A percentile compares a stretch with the other conserved stretches of the same genome.
phyloP scores from a whole-genome alignment of 1,140 invertebrate species.

The Drosophila quadrilineata region DNA sequence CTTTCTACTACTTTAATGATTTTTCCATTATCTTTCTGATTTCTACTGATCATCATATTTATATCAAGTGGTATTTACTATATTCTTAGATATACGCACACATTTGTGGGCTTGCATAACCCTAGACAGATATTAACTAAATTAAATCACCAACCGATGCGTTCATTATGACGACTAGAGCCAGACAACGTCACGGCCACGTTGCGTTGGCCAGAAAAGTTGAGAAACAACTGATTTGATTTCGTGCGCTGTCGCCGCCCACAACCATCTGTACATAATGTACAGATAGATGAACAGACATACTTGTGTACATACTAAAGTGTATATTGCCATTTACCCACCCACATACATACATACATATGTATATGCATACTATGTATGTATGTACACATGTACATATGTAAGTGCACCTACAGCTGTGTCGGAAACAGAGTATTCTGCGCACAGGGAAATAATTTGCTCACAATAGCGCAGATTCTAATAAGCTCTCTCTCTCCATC shows the following conservation, averaged over 20 bases:
- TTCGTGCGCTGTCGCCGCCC: slow-evolving; percentile 41
- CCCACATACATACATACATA: slow-evolving; percentile 23
- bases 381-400: slow-evolving; percentile 18
- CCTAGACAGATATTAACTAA: background rate
- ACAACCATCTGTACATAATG: slow-evolving; percentile 29
- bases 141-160: slow-evolving; percentile 18
- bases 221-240: slow-evolving; percentile 44
- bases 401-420: slow-evolving; percentile 22
- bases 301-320: slow-evolving; percentile 1
- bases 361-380: slow-evolving; percentile 20
- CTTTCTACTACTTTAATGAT: too few relatives aligned
- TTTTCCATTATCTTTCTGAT: too few relatives aligned
- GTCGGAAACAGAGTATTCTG: slow-evolving; percentile 14
- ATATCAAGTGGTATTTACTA: too few relatives aligned
- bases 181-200: slow-evolving; percentile 46
- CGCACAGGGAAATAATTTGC: slow-evolving; percentile 10
- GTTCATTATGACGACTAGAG: slow-evolving; percentile 17
- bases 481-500: slow-evolving; percentile 1
- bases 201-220: slow-evolving; percentile 42
- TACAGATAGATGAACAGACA: slow-evolving; percentile 5
- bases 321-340: slow-evolving; percentile 34
- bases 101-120: too few relatives aligned
- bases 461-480: background rate
- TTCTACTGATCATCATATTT: too few relatives aligned
- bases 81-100: too few relatives aligned